Evolutionary conservation across 2,797 vertebrate genomes (phyloP), one percentile per base, ranked within the genome.

Genomic region (Sebastes iracundus): DNA sequence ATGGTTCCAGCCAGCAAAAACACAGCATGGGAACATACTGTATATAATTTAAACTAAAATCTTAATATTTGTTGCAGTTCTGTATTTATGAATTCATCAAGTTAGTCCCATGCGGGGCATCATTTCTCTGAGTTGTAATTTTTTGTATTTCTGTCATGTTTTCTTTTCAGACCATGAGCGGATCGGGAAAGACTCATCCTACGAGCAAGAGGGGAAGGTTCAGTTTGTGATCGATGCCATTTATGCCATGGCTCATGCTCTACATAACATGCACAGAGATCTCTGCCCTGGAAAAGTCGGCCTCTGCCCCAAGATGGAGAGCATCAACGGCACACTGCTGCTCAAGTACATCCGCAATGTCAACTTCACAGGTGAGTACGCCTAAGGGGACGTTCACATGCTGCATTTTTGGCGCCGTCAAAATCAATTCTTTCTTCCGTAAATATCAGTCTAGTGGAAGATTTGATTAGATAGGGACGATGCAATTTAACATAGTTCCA

Each of bases 191-290:
- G 97, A 98, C 89, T 98, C 98, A 0, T 94, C 95, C 0, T 99
- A 99, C 0, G 98, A 99, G 79, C 98, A 99, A 91, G 98, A 99
- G 87, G 98, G 98, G 77, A 99, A 99, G 82, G 98, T 99, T 20
- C 98, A 98, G 84, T 99, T 99, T 16, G 98, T 99, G 83, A 97
- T 99, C 0, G 98, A 99, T 0, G 98, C 98, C 0, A 96, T 99
- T 59, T 99, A 99, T 0, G 95, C 98, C 90, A 98, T 98, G 97
- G 98, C 97, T n/a, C 97, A 99, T 0, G 97, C 97, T 0, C 95
- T 99, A 72, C 97, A 99, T 28, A 96, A 96, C 91, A 98, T 99
- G 97, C 98, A 99, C 94, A 97, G 95, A 72, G 96, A 97, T 72
- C 95, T 99, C 79, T 99, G 98, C 73, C 97, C 96, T 0, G 98